These are phyloP conservation scores for Odontesthes bonariensis DNA, from an alignment of 2,113 vertebrate genomes.

Conservation along the genomic window DNA sequence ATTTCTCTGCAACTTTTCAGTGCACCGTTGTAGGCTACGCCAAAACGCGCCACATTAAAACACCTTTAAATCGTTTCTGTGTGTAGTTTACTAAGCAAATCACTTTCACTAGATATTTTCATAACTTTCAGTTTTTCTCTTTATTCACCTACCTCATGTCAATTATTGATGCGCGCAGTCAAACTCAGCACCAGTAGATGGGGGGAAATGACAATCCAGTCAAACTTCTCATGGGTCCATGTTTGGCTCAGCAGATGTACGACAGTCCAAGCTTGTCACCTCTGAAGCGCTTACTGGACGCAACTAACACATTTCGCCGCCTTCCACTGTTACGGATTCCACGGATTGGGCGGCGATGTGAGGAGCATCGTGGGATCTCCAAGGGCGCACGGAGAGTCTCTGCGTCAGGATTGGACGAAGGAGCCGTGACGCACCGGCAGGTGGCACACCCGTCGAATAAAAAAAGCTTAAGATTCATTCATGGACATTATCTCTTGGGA, in stretches of 20 bases:
- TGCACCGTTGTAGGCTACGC: not conserved
- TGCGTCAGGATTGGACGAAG: conserved; percentile 72
- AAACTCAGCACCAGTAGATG: conserved; percentile 29
- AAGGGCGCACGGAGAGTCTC: conserved; percentile 61
- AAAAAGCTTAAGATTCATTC: conserved; percentile 58
- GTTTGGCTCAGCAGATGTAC: conserved; percentile 48
- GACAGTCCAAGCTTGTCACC: conserved; percentile 49
- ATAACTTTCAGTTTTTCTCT: conserved; percentile 33
- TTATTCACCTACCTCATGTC: conserved; percentile 62
- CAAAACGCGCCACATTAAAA: not conserved
- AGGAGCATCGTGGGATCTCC: conserved; percentile 72
- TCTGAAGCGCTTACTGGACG: conserved; percentile 18
- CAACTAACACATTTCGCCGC: conserved; percentile 33
- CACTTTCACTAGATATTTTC: not conserved
- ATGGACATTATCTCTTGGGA: conserved; percentile 31
- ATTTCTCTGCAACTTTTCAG: conserved; percentile 42
- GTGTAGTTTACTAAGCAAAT: not conserved
- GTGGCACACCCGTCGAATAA: conserved; percentile 76
- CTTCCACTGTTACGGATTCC: conserved; percentile 45
- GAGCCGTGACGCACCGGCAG: conserved; percentile 78
- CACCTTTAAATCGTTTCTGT: not conserved
- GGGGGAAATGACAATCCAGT: conserved; percentile 54
- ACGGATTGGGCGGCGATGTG: conserved; percentile 48
- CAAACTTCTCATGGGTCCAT: conserved; percentile 57
- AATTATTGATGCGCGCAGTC: conserved; percentile 23